Conservation (phyloP, 1,140 invertebrate species). For the Sycobia sp. region DNA sequence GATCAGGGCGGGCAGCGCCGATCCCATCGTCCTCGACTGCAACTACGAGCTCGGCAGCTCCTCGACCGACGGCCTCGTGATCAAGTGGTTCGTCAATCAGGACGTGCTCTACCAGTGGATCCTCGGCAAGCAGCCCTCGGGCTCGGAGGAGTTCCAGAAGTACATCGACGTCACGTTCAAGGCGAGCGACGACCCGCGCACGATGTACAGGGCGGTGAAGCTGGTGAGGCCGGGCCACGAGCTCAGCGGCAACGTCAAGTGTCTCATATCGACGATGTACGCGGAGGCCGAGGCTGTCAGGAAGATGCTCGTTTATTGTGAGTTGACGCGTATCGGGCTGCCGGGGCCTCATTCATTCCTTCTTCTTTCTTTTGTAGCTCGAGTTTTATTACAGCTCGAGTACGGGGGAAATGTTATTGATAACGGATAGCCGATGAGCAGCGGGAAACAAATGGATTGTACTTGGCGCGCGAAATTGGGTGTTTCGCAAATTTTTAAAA, state of each 20-base stretch:
- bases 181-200: constrained; percentile 67
- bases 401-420: too few relatives aligned
- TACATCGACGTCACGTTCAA: constrained; percentile 68
- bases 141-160: constrained; percentile 68
- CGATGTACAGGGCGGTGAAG: constrained; percentile 72
- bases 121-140: constrained; percentile 66
- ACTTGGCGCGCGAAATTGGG: too few relatives aligned
- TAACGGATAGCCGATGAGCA: too few relatives aligned
- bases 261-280: constrained; percentile 73
- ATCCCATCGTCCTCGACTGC: constrained; percentile 75
- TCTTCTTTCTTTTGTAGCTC: too few relatives aligned
- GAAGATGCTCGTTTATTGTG: constrained; percentile 76
- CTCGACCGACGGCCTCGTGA: constrained; percentile 67
- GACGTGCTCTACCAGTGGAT: constrained; percentile 81
- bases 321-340: too few relatives aligned
- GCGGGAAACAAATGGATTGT: too few relatives aligned
- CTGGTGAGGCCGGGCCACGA: constrained; percentile 75
- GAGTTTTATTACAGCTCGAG: too few relatives aligned
- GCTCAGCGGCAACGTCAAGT: constrained; percentile 75
- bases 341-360: too few relatives aligned
- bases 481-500: too few relatives aligned
- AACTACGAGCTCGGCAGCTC: constrained; percentile 69
- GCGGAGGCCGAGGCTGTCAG: constrained; percentile 71
- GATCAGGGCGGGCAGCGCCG: constrained; percentile 69
- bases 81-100: constrained; percentile 80